Evolutionary conservation across 1,140 invertebrate genomes (phyloP), one percentile per base, ranked within the genome.

Genomic region (Chironomus striatipennis): DNA sequence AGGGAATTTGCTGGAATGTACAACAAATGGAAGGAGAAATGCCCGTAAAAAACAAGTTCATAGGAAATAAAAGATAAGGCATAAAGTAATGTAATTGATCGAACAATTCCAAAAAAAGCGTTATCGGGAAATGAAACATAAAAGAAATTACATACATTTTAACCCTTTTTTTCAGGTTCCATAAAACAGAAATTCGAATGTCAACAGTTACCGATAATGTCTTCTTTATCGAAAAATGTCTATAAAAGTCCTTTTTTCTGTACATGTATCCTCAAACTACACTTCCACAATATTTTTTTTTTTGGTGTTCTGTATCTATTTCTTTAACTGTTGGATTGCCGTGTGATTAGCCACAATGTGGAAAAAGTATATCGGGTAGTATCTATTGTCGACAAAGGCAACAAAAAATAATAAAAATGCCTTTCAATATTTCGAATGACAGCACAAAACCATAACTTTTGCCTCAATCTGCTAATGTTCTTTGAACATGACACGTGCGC

Each of bases 381-480:
- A 57, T 57, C 47, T 57, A 57, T 15, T 15, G 47, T n/a, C 10
- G 24, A 34, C 24, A 5, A 34, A 57, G 47, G 12, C 47, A 57
- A 15, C 47, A 57, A 57, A 57, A n/a, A 57, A 57, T 57, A 57
- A 57, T 57, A 57, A 57, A 57, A 57, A 57, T 57, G 47, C 47
- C 47, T 57, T 57, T 57, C 47, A 57, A 57, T 57, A 57, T 57
- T 34, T 57, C 47, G 12, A 57, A 57, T 57, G 47, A 57, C 47
- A 57, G 47, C 47, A 57, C 47, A 70, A 70, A 70, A 70, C 65
- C 65, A 70, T 70, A 70, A 70, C 65, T 70, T 70, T 70, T 70
- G 65, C 65, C 65, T 70, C 65, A 70, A 70, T 70, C 65, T 70
- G 65, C 20, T 70, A 70, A 70, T 70, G 65, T 20, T 21, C 65